Base-by-base conservation (phyloP, 37 sponge, comb jelly and placozoan genomes). In the Theonella swinhoei region DNA sequence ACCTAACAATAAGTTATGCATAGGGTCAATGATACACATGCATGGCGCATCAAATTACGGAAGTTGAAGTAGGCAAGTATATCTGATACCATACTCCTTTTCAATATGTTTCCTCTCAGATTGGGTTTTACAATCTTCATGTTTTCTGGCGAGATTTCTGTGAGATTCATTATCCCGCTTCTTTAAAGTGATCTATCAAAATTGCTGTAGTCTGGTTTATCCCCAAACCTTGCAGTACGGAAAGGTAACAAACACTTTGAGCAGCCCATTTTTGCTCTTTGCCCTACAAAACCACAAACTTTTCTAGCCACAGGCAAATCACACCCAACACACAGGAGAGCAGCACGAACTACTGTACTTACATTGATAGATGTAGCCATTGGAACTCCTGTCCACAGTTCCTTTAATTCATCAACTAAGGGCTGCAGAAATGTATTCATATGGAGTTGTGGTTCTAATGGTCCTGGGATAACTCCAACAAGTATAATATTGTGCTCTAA, bases 201-300 rank as follows among this genome's bases (percentile, higher is more conserved):
- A 67, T 70, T 70, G 23, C 72, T 58, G 41, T 77, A 82, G 60
- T 88, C 73, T 5, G 66, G 42, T 47, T 77, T 72, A 33, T 77
- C 78, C 36, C 87, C 81, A 87, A 87, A 87, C 24, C 30, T 28
- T 4, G 26, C 64, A 35, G 33, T 70, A 25, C 78, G 83, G 58
- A 88, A 87, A 22, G 39, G 1, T 31, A 40, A 30, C 1, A 73
- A 64, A 59, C 87, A 88, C 26, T 47, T 80, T 24, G 76, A 80
- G 28, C 88, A 88, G 2, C 88, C 88, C 1, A 47, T 17, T 2
- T 30, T 64, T 19, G 82, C 82, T 22, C 33, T 3, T 47, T 80
- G 88, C 14, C 88, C 82, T 40, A 65, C 35, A 75, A 88, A 88
- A 37, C 88, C 88, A 68, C 88, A 88, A 24, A 79, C 76, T 67